Base-by-base conservation (phyloP, 2,888 invertebrate genomes). In the Cerastis rubricosa region DNA sequence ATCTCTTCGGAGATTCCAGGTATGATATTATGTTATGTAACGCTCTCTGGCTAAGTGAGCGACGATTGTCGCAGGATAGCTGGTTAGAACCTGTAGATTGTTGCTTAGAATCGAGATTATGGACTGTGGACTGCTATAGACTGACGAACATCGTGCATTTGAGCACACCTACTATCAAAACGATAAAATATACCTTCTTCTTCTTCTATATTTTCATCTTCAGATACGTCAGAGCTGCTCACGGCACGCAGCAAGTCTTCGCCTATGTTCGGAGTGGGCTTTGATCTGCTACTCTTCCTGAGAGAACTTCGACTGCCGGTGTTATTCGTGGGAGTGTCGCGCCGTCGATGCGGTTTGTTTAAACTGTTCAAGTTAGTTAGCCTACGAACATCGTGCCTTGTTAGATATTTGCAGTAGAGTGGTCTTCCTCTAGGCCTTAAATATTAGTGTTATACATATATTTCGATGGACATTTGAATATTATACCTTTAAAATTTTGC, bases 301-400 rank as follows among this genome's bases (percentile, higher is more conserved):
- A 72, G 79, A 47, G 90, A 84, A 29, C 72, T 87, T 89, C 40
- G 89, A 79, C 49, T 88, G 86, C 47, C 84, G 57, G 25, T 84
- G 80, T 81, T 88, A 76, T 54, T 90, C 82, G 91, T 88, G 80
- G 89, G 79, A 45, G 91, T 86, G 47, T 90, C 92, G 22, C 90
- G 90, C 83, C 94, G 93, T 80, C 95, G 94, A 76, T 92, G 92
- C 35, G 84, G 54, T 85, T 93, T 93, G 76, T 81, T 91, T 80
- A 96, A 85, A 71, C 88, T 91, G 47, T 91, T 92, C 76, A 96
- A 88, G 84, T 95, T 93, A 75, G 94, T 92, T 83, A 96, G 93
- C 90, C 96, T 96, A 92, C 43, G 86, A 84, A 78, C 49, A 84
- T 77, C 29, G 35, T 49, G 65, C 22, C 8, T 68, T 66, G 19